Evolutionary conservation across 1,140 invertebrate genomes (phyloP).

Genomic region (Helicoverpa zea): DNA sequence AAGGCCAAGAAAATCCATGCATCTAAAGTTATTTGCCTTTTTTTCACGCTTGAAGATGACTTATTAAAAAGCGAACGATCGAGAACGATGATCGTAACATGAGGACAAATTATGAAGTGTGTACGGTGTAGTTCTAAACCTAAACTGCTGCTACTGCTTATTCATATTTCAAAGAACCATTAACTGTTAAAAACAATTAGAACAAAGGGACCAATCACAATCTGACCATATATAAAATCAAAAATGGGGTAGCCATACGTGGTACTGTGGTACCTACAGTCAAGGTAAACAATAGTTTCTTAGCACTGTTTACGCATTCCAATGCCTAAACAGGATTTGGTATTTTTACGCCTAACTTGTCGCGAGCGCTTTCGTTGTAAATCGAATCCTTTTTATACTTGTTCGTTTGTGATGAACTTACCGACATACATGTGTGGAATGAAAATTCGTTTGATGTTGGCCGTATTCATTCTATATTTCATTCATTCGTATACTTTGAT

Average conservation of each 20-base stretch:
- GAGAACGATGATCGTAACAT: too few species aligned
- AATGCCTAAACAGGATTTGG: conserved; percentile 41
- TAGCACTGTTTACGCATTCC: conserved; percentile 44
- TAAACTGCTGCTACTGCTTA: too few species aligned
- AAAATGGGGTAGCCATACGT: conserved; percentile 7
- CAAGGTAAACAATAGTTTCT: conserved; percentile 48
- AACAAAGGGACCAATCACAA: not conserved
- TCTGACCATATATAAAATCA: conserved; percentile 21
- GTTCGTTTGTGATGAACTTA: conserved; percentile 5
- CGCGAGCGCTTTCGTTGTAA: conserved; percentile 30
- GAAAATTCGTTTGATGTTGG: conserved; percentile 23
- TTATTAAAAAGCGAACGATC: too few species aligned
- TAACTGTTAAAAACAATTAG: not conserved
- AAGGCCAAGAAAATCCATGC: too few species aligned
- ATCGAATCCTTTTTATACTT: conserved; percentile 32
- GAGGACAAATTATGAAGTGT: too few species aligned
- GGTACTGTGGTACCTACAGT: not conserved
- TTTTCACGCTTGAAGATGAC: too few species aligned
- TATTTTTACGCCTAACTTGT: conserved; percentile 46
- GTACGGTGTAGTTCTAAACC: too few species aligned
- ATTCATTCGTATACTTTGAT: too few species aligned
- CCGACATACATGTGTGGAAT: conserved; percentile 18
- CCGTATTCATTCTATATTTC: not conserved
- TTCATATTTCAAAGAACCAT: not conserved
- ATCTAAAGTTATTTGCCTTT: too few species aligned